phyloP scores from a whole-genome alignment of 1,140 invertebrate species.

The Leptinotarsa undecemlineata region DNA sequence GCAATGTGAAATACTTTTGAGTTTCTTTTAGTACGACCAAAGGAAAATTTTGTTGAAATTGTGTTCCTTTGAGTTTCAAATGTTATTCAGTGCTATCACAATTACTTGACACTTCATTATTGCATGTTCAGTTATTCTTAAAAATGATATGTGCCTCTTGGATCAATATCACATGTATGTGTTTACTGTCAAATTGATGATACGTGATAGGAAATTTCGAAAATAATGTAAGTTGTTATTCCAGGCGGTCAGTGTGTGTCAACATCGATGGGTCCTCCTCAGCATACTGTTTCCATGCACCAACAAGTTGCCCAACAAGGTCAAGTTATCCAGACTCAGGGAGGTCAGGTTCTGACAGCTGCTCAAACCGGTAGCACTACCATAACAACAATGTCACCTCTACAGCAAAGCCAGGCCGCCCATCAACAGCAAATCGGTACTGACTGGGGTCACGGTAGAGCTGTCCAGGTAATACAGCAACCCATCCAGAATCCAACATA shows the following conservation, averaged over 20 bases:
- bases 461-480: constrained; percentile 78
- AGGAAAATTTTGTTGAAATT: no score
- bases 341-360: constrained; percentile 48
- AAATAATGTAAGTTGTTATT: constrained; percentile 15
- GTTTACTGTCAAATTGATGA: no score
- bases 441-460: constrained; percentile 52
- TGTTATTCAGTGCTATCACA: no score
- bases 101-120: no score
- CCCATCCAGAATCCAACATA: constrained; percentile 77
- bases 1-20: no score
- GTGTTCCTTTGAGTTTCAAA: no score
- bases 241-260: constrained; percentile 53
- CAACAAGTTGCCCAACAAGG: constrained; percentile 51
- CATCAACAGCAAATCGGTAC: constrained; percentile 53
- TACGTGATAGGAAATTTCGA: no score
- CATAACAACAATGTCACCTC: constrained; percentile 55
- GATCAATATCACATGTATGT: no score
- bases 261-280: constrained; percentile 56
- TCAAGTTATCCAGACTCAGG: constrained; percentile 51
- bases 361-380: constrained; percentile 52
- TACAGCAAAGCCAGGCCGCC: constrained; percentile 55
- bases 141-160: no score
- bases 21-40: no score
- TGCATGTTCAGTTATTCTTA: no score
- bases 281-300: constrained; percentile 54